Base-by-base conservation (phyloP, 1,140 invertebrate species). In the Drosophila sp. region DNA sequence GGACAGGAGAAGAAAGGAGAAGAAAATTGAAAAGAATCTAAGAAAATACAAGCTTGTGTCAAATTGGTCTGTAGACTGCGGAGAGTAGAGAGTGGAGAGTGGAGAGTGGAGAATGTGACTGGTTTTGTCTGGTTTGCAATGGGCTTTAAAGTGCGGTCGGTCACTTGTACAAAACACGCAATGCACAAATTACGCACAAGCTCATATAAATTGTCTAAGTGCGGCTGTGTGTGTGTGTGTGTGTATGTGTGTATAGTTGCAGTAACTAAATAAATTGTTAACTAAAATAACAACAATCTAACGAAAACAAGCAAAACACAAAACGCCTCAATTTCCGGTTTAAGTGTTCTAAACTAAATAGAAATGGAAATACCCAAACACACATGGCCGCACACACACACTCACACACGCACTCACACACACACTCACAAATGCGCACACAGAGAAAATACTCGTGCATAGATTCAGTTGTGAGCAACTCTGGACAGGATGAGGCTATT, bases 321-420 rank as follows among this genome's bases (percentile, higher is more conserved):
- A 80, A 90, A 90, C 89, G 89, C 89, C 83, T 90, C 82, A 90
- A 90, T 90, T 90, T 90, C 89, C 89, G 89, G 80, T 82, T 89
- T 89, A 89, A 90, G 81, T 80, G 74, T 89, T 81, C 77, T 78
- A 89, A 84, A 84, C 80, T 74, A 89, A 89, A 90, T 89, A 84
- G 83, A 83, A 80, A 66, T 48, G 36, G 61, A 56, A 62, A 81
- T 65, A 70, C 46, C 34, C 43, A 65, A 61, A 63, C 50, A 36
- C 6, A 50, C 11, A 69, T n/a, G 27, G n/a, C n/a, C n/a, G n/a
- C n/a, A n/a, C 48, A 34, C 41, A 36, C n/a, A 45, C 1, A 25
- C n/a, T 48, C 36, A 18, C 7, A 54, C 18, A 58, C 25, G n/a
- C 13, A 54, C 14, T 16, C 45, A 36, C 58, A 61, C 56, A 78